Evolutionary conservation across 2,888 invertebrate genomes (phyloP), one percentile per base, ranked within the genome.

Genomic region (Tribolium freemani): DNA sequence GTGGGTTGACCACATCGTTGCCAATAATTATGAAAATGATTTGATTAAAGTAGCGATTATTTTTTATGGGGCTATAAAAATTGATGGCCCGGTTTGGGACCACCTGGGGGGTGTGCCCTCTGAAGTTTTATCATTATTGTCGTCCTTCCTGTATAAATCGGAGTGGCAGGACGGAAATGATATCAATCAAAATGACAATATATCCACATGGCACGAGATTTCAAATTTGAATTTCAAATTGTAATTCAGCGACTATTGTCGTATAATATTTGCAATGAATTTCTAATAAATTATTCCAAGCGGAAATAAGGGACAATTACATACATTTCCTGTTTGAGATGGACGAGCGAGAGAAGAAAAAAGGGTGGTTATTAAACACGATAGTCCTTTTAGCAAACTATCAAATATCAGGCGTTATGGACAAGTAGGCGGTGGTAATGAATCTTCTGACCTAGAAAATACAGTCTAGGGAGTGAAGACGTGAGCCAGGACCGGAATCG

Each of bases 171-270:
- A 53, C 66, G 67, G 67, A 67, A 57, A 57, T 44, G 57, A 57
- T 57, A 67, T 67, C 67, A 67, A 67, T 67, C 67, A 67, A 67
- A 57, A n/a, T 66, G 66, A 66, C 67, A 46, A 66, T 66, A 66
- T 66, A 44, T 66, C 66, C 66, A 30, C 46, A 48, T 16, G 50
- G 67, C 67, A 67, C 67, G 67, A 67, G 67, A 67, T 67, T 57
- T 56, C 46, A 45, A 31, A 67, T 67, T 67, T 67, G 67, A 56
- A 67, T 57, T 67, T 57, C 67, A 67, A 67, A 67, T 67, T 26
- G 66, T 20, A 10, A 66, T 54, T 45, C 54, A 64, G n/a, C 53
- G 64, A 50, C 48, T 44, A 38, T 66, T 54, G 66, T 54, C 21
- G 66, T 54, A 66, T 66, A 54, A 66, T 66, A 54, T 67, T 67